phyloP scores from a whole-genome alignment of 1,140 invertebrate species.

The Phenacoccus solenopsis region DNA sequence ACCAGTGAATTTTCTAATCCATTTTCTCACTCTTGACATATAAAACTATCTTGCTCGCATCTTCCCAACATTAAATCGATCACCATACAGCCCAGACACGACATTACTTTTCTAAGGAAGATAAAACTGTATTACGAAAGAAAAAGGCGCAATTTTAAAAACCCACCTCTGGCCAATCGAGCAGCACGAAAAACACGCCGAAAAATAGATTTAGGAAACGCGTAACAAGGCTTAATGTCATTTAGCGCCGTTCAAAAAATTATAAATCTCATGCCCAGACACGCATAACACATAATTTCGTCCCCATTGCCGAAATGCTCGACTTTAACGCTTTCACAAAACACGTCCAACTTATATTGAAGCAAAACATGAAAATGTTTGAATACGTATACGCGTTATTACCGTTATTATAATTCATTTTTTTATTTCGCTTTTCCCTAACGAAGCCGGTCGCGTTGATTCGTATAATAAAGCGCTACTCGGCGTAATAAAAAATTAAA shows the following conservation, averaged over 20 bases:
- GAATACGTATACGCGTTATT: neutral
- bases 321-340: neutral
- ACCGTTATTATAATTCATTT: neutral
- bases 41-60: too few relatives aligned
- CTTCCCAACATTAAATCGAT: too few relatives aligned
- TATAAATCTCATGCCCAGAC: neutral
- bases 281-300: neutral
- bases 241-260: neutral
- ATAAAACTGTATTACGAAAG: too few relatives aligned
- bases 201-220: neutral
- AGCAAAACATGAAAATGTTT: neutral
- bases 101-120: too few relatives aligned
- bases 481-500: neutral
- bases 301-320: neutral
- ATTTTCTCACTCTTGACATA: too few relatives aligned
- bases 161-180: too few relatives aligned
- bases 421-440: too few relatives aligned
- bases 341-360: neutral
- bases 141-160: too few relatives aligned
- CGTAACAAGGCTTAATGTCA: neutral
- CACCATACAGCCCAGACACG: too few relatives aligned
- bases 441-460: neutral
- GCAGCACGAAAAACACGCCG: too few relatives aligned
- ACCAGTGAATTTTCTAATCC: too few relatives aligned
- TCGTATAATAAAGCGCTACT: neutral